Percentiles rank a stretch among this genome's conserved stretches.
These are phyloP conservation scores for Gymnocypris eckloni DNA, from an alignment of 2,797 vertebrate species.

Conservation along the genomic window DNA sequence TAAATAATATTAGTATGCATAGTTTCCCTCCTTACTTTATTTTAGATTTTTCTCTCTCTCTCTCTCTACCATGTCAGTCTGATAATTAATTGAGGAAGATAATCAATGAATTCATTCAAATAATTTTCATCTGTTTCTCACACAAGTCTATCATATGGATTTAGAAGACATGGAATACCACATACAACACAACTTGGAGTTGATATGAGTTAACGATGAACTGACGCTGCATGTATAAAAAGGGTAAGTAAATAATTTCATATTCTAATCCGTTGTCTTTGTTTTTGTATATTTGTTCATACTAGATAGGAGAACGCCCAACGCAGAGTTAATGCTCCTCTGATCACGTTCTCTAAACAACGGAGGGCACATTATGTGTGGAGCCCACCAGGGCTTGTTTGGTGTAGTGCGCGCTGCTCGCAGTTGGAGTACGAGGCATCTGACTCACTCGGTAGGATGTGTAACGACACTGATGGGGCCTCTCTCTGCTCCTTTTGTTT, in stretches of 20 bases:
- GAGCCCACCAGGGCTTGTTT: conserved; percentile 49
- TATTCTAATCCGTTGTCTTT: not conserved
- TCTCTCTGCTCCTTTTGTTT: conserved; percentile 67
- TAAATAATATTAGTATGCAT: not conserved
- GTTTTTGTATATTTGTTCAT: not conserved
- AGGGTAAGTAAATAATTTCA: not conserved
- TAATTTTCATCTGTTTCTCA: not conserved
- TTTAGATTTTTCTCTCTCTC: not conserved
- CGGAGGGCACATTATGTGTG: conserved; percentile 22
- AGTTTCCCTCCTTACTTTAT: not conserved
- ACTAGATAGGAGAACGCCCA: not conserved
- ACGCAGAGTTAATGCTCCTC: conserved; percentile 46
- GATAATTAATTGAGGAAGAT: not conserved
- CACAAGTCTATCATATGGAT: not conserved
- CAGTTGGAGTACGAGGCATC: conserved; percentile 35
- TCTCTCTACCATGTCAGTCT: not conserved
- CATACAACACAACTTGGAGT: not conserved
- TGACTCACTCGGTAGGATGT: conserved; percentile 57
- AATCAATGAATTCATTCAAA: too few species aligned
- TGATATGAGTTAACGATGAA: not conserved
- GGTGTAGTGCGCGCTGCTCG: conserved; percentile 18
- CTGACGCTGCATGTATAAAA: not conserved
- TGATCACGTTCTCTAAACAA: conserved; percentile 31
- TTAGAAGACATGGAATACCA: not conserved
- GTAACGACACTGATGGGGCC: conserved; percentile 50